Percentiles rank a stretch among this genome's conserved stretches.
These are phyloP conservation scores for Orius insidiosus DNA, from an alignment of 1,140 invertebrate genomes.

Conservation along the genomic window DNA sequence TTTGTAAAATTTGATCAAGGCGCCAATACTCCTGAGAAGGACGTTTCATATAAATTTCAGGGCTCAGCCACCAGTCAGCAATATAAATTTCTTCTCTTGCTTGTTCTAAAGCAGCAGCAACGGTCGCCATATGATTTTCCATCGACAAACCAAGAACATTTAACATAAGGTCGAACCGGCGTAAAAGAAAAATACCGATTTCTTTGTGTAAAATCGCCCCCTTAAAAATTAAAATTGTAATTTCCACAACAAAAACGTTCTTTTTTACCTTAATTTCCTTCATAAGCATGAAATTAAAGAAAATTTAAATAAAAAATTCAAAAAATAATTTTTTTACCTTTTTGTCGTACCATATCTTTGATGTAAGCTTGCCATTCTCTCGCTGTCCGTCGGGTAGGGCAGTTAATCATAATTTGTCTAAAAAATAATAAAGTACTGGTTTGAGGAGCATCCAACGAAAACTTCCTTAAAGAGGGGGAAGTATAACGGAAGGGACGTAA, in stretches of 20 bases:
- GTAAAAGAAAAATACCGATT: conserved; percentile 75
- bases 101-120: conserved; percentile 72
- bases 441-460: no score
- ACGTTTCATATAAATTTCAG: conserved; percentile 85
- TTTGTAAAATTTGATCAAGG: conserved; percentile 63
- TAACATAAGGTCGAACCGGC: conserved; percentile 38
- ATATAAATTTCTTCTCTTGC: conserved; percentile 92
- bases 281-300: neutral
- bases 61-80: conserved; percentile 95
- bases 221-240: conserved; percentile 24
- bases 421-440: no score
- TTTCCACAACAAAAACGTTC: conserved; percentile 6
- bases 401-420: conserved; percentile 70
- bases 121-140: conserved; percentile 67
- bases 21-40: conserved; percentile 71
- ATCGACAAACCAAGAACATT: conserved; percentile 70
- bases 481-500: no score
- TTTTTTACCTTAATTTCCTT: conserved; percentile 5
- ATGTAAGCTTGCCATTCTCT: conserved; percentile 72
- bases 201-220: conserved; percentile 47
- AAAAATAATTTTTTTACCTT: conserved; percentile 29
- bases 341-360: conserved; percentile 42
- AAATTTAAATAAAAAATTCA: neutral
- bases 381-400: conserved; percentile 65
- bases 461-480: conserved; percentile 5